Conservation (phyloP, 2,888 invertebrate genomes). For the Netelia inedita region DNA sequence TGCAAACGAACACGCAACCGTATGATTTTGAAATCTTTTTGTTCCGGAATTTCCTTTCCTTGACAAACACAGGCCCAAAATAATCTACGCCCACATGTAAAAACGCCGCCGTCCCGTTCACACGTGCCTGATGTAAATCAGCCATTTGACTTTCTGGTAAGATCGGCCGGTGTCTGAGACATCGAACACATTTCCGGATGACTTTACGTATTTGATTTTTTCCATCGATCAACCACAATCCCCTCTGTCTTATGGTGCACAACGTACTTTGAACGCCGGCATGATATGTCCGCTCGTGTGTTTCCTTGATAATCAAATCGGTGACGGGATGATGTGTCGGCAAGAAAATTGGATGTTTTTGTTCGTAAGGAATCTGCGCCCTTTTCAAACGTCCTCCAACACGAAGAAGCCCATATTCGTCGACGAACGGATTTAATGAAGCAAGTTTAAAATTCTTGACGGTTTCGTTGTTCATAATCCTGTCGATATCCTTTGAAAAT, state of each 20-base stretch:
- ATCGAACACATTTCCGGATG: slow-evolving; percentile 49
- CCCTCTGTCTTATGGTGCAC: slow-evolving; percentile 40
- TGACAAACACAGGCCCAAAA: slow-evolving; percentile 8
- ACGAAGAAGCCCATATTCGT: slow-evolving; percentile 48
- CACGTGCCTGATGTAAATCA: slow-evolving; percentile 47
- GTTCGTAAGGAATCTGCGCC: slow-evolving; percentile 20
- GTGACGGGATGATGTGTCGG: slow-evolving; percentile 56
- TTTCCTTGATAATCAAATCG: slow-evolving; percentile 60
- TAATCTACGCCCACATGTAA: slow-evolving; percentile 58
- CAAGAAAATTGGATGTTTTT: not conserved
- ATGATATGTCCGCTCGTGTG: slow-evolving; percentile 45
- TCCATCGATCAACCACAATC: slow-evolving; percentile 57
- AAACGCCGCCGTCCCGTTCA: slow-evolving; percentile 48
- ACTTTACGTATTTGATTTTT: slow-evolving; percentile 34
- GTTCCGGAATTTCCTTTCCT: too few species aligned
- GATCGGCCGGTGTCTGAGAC: slow-evolving; percentile 42
- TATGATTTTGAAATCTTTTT: not conserved
- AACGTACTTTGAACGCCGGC: slow-evolving; percentile 57
- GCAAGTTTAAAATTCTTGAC: slow-evolving; percentile 37
- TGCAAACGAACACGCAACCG: slow-evolving; percentile 47
- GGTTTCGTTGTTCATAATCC: slow-evolving; percentile 43
- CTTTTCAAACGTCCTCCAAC: slow-evolving; percentile 57
- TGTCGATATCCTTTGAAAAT: slow-evolving; percentile 43
- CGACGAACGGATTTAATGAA: slow-evolving; percentile 48
- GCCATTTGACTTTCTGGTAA: slow-evolving; percentile 37